Evolutionary conservation across 2,888 invertebrate species (phyloP).

Genomic region (Microchrysa polita): DNA sequence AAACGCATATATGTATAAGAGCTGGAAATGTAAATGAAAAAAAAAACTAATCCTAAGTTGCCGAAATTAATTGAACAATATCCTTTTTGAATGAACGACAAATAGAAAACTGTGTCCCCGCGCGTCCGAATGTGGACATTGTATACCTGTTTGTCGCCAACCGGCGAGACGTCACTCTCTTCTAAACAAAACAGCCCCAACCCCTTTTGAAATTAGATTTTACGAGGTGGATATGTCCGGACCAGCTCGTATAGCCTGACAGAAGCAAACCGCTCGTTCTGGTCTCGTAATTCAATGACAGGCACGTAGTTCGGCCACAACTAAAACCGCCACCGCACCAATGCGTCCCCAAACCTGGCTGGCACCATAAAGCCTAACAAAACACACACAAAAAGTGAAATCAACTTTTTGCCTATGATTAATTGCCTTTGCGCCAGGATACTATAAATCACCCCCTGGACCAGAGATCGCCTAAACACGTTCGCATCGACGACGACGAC

Average conservation of each 20-base stretch:
- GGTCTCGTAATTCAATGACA: background rate
- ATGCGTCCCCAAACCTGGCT: background rate
- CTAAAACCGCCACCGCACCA: background rate
- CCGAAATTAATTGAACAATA: conserved; percentile 36
- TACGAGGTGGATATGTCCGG: background rate
- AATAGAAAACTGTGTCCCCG: background rate
- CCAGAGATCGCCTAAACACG: conserved; percentile 11
- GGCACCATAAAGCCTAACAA: conserved; percentile 20
- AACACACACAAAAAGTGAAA: conserved; percentile 43
- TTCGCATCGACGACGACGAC: conserved; percentile 8
- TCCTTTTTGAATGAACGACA: conserved; percentile 25
- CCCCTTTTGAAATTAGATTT: background rate
- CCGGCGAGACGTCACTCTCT: background rate
- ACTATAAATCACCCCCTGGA: conserved; percentile 37
- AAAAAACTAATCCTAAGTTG: conserved; percentile 30
- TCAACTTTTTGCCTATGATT: conserved; percentile 43
- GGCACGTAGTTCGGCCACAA: conserved; percentile 11
- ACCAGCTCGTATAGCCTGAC: background rate
- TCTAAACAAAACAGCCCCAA: too few relatives aligned
- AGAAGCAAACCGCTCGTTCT: conserved; percentile 1
- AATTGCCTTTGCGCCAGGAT: conserved; percentile 35
- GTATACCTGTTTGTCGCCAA: background rate
- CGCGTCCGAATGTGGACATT: too few relatives aligned
- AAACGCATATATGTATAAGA: conserved; percentile 4
- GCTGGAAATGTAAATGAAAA: conserved; percentile 41